Evolutionary conservation across 2,113 vertebrate species (phyloP).

Genomic region (Lagopus muta): DNA sequence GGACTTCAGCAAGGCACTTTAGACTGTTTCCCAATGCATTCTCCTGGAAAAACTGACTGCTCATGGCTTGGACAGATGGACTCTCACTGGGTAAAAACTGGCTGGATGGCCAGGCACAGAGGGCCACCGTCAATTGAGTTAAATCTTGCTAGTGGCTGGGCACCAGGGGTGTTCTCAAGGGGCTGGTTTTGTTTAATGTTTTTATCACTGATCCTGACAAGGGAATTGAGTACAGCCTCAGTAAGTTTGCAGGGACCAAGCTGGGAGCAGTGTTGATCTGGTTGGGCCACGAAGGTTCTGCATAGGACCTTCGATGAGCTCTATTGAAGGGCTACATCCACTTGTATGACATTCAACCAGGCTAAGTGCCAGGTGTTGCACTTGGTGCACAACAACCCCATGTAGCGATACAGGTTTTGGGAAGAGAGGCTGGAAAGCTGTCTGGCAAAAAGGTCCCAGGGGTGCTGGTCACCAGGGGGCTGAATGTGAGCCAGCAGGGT

Average conservation of each 20-base stretch:
- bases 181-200: background rate
- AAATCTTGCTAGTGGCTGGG: background rate
- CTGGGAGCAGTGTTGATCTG: background rate
- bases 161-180: background rate
- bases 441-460: background rate
- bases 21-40: background rate
- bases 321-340: background rate
- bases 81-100: background rate
- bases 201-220: background rate
- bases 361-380: background rate
- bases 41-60: background rate
- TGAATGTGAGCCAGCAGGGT: background rate
- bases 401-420: background rate
- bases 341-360: background rate
- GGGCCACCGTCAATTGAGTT: background rate
- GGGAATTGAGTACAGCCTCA: background rate
- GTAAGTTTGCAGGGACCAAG: background rate
- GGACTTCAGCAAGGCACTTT: background rate
- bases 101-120: background rate
- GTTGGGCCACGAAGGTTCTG: background rate
- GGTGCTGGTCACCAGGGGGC: background rate
- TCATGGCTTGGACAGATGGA: background rate
- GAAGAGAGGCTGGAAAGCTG: background rate
- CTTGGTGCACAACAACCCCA: background rate
- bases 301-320: background rate